Evolutionary conservation across 2,797 vertebrate genomes (phyloP), one percentile per base, ranked within the genome.

Genomic region (Paratrypauchen microcephalus): DNA sequence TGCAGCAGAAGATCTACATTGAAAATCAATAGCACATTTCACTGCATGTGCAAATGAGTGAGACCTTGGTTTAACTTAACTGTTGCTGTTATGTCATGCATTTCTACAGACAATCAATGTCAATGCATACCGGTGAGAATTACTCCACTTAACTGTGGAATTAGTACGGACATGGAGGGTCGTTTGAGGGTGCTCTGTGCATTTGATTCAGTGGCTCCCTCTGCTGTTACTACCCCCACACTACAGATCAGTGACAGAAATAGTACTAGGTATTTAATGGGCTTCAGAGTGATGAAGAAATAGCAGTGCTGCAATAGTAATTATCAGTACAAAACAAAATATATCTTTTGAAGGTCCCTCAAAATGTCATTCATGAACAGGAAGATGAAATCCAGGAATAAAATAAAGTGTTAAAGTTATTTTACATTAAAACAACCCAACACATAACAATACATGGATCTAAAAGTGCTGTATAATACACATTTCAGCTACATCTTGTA

Each of bases 21-120:
- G 88, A 84, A 73, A 84, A 92, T 92, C 89, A 71, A 88, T 87
- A 26, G 54, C 77, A 78, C 77, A 67, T 77, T 83, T 36, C 79
- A 62, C 7, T 66, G 77, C 80, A 82, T 78, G 84, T 83, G 82
- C 68, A 56, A 16, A 69, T 21, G 66, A n/a, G 7, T 58, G 71
- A 61, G 66, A 61, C 60, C 55, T 36, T 30, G 55, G 62, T 30
- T 26, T 73, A 45, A 63, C 52, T 59, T 45, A 70, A 55, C 79
- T 64, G 4, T 61, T 23, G 12, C 1, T 73, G 81, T 88, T 82
- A 74, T 64, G 80, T 82, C 76, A 89, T 52, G 66, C 30, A 0
- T 71, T 55, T 58, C 54, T 62, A 57, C 11, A 30, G 69, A 63
- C 60, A 6, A 61, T 12, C 68, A 60, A 66, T 18, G 26, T 18